Evolutionary conservation across 2,888 invertebrate species (phyloP), one percentile per base, ranked within the genome.

Genomic region (Cryptops parisi): DNA sequence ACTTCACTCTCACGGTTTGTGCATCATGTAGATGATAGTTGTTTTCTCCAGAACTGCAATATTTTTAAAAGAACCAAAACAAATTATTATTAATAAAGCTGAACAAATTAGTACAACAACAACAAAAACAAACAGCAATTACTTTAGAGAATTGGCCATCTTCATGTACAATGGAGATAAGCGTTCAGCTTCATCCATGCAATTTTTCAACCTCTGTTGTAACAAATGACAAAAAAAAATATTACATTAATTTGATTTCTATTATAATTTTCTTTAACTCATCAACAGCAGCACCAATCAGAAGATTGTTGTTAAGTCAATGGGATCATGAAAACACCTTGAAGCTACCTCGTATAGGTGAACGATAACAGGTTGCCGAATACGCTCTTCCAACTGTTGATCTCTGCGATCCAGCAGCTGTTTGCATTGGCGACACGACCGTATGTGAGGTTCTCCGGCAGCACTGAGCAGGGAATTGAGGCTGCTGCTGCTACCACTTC

Each of bases 1-100:
- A 81, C 63, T 86, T 84, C 0, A 81, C 78, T 55, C 90, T 78
- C 63, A 90, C 71, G 2, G 82, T 77, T 67, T 88, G 85, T 6
- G 90, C 89, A 65, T 91, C 88, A 25, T 79, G 75, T 52, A 94
- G 70, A 59, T 82, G 82, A 67, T 89, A 93, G 1, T 83, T 84
- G 0, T 86, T 81, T 70, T 96, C 94, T n/a, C 96, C 96, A 53
- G 82, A 80, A 60, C 84, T 78, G 62, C 58, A 68, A 66, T 53
- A n/a, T n/a, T n/a, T n/a, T n/a, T n/a, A n/a, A n/a, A n/a, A n/a
- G n/a, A n/a, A n/a, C 49, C 12, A 41, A 45, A 55, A 43, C 52
- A 24, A 52, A 46, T 39, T 53, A 50, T n/a, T 27, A 27, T n/a
- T 25, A 38, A 46, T 44, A 53, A 46, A 2, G 25, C 24, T 41